Conservation (phyloP, 2,797 vertebrate genomes). For the Leptatherina wallacei region DNA sequence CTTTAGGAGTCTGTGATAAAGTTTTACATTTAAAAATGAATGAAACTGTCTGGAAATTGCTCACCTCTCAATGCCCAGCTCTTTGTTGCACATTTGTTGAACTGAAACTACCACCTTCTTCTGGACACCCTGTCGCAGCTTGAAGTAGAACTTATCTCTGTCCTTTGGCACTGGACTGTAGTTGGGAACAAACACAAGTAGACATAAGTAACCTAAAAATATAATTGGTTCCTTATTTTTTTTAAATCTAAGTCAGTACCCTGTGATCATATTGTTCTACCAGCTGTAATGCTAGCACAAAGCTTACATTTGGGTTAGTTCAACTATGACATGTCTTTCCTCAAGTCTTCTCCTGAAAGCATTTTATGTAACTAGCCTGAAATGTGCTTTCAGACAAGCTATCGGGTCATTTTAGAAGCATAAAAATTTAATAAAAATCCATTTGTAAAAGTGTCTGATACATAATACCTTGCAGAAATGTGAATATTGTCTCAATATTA, state of each 20-base stretch:
- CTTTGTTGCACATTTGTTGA: slow-evolving; percentile 94
- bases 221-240: not conserved
- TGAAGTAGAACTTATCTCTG: slow-evolving; percentile 97
- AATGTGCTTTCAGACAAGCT: slow-evolving; percentile 10
- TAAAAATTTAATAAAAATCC: slow-evolving; percentile 22
- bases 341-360: not conserved
- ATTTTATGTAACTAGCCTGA: slow-evolving; percentile 5
- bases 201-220: not conserved
- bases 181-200: not conserved
- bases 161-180: slow-evolving; percentile 95
- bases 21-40: not conserved
- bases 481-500: not conserved
- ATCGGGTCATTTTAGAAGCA: slow-evolving; percentile 9
- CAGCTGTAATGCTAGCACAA: not conserved
- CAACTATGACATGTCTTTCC: slow-evolving; percentile 2
- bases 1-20: too few relatives aligned
- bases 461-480: slow-evolving; percentile 24
- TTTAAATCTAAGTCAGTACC: not conserved
- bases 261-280: not conserved
- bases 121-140: slow-evolving; percentile 93
- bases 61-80: slow-evolving; percentile 96
- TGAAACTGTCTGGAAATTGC: not conserved
- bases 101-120: slow-evolving; percentile 95
- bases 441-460: slow-evolving; percentile 14
- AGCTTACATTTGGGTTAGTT: not conserved